Conservation (phyloP, 2,888 invertebrate species). For the Neoaliturus tenellus region DNA sequence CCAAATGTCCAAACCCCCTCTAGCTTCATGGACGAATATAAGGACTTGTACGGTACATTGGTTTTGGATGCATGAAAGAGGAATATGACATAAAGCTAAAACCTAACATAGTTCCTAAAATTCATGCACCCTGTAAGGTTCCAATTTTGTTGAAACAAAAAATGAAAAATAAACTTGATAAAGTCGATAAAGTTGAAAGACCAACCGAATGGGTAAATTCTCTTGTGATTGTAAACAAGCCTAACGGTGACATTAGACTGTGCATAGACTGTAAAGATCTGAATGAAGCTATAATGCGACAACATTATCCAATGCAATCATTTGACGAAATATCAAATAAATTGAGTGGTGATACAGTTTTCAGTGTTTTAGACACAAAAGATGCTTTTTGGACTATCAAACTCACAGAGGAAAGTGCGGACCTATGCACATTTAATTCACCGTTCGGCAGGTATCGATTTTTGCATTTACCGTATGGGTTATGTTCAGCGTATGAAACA, state of each 20-base stretch:
- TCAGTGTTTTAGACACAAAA: conserved; percentile 61
- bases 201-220: conserved; percentile 61
- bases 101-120: not conserved
- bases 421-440: conserved; percentile 54
- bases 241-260: conserved; percentile 53
- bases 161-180: conserved; percentile 12
- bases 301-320: conserved; percentile 56
- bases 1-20: too few relatives aligned
- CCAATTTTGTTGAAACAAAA: not conserved
- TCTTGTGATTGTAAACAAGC: conserved; percentile 58
- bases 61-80: not conserved
- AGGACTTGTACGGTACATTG: not conserved
- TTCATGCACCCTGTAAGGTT: conserved; percentile 28
- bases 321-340: conserved; percentile 64
- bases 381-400: conserved; percentile 59
- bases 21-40: too few relatives aligned
- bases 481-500: conserved; percentile 56
- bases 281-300: conserved; percentile 60
- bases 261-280: conserved; percentile 57
- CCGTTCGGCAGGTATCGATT: conserved; percentile 59
- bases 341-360: conserved; percentile 63
- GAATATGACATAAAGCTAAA: conserved; percentile 5
- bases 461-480: conserved; percentile 19
- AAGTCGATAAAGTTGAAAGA: conserved; percentile 54
- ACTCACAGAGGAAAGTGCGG: conserved; percentile 40